phyloP scores from a whole-genome alignment of 2,113 vertebrate genomes.

The Scytalopus superciliaris region DNA sequence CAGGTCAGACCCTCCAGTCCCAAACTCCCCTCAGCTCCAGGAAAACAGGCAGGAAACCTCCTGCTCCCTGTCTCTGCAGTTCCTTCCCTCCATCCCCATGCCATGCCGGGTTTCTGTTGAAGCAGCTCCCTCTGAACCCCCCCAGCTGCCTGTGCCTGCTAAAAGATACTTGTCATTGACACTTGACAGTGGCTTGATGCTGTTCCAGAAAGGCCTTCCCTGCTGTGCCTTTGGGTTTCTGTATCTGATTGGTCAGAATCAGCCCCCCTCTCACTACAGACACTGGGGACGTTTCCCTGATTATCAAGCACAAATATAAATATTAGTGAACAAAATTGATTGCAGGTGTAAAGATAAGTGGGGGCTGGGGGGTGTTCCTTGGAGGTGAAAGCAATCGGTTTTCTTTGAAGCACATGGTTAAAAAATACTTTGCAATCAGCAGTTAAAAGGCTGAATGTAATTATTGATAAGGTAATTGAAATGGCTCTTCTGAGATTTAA shows the following conservation, averaged over 20 bases:
- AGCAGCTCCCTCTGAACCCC: neutral
- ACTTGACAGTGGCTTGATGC: neutral
- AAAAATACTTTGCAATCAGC: neutral
- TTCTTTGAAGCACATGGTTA: neutral
- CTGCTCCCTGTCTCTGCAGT: neutral
- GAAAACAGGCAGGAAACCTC: neutral
- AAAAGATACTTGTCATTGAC: neutral
- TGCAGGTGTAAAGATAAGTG: neutral
- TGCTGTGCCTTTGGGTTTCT: neutral
- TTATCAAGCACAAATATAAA: neutral
- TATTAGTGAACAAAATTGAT: neutral
- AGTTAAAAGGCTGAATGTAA: neutral
- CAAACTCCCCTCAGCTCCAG: neutral
- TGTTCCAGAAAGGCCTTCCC: neutral
- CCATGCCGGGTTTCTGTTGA: neutral
- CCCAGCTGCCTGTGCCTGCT: neutral
- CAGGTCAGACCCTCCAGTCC: fast-evolving
- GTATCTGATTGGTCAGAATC: neutral
- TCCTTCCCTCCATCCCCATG: neutral
- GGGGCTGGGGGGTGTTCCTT: neutral
- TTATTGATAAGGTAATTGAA: neutral
- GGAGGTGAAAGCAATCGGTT: neutral
- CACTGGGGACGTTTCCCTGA: neutral
- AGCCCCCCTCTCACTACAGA: neutral
- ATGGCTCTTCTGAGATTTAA: neutral